phyloP scores from a whole-genome alignment of 2,888 invertebrate genomes.

The Teleiodes luculella region DNA sequence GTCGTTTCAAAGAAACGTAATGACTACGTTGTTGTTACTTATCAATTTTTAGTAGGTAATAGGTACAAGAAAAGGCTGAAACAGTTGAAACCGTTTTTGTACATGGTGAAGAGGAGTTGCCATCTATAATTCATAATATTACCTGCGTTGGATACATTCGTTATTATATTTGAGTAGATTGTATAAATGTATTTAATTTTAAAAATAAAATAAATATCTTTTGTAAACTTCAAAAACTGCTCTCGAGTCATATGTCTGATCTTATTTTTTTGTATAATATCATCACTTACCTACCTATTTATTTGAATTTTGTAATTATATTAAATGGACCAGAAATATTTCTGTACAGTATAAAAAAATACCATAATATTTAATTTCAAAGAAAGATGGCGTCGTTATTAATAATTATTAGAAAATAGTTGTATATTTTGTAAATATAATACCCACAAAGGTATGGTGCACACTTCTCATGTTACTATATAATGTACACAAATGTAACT shows the following conservation, averaged over 20 bases:
- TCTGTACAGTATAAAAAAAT: background rate
- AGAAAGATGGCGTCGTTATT: conserved; percentile 52
- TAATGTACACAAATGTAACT: conserved; percentile 42
- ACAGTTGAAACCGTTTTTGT: conserved; percentile 62
- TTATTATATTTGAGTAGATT: too few species aligned
- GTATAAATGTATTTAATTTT: too few species aligned
- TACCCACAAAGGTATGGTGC: conserved; percentile 57
- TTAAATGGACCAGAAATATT: background rate
- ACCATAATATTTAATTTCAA: background rate
- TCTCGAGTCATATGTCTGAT: background rate
- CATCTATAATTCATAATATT: conserved; percentile 12
- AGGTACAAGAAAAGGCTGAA: conserved; percentile 75
- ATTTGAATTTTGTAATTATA: too few species aligned
- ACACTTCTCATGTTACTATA: conserved; percentile 35
- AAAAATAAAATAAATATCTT: too few species aligned
- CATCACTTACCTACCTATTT: background rate
- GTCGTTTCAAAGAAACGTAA: conserved; percentile 76
- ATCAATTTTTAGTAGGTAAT: conserved; percentile 71
- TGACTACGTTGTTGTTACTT: conserved; percentile 67
- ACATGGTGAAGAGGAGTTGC: conserved; percentile 18
- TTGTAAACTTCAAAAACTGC: too few species aligned
- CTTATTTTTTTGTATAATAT: background rate
- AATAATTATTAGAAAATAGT: conserved; percentile 57
- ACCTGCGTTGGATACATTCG: background rate
- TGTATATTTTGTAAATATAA: conserved; percentile 73